Evolutionary conservation across 2,113 vertebrate genomes (phyloP).

Genomic region (Sterna hirundo): DNA sequence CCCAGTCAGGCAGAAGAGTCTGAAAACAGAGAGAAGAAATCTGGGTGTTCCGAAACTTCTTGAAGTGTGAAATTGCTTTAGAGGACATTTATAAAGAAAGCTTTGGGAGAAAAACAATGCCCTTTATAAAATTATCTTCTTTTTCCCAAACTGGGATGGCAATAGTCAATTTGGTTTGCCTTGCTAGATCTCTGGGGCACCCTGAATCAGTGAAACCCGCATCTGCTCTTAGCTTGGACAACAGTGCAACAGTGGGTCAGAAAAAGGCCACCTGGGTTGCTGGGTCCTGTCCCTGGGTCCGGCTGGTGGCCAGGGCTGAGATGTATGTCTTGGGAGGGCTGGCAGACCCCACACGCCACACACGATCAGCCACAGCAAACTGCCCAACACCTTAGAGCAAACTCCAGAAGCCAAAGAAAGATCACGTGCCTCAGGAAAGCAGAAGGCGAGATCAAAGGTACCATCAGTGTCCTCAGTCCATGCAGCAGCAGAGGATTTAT

Average conservation of each 20-base stretch:
- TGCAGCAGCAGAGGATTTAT: not conserved
- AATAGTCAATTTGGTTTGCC: not conserved
- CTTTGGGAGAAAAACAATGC: not conserved
- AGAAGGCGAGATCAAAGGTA: not conserved
- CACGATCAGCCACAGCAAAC: fast-evolving
- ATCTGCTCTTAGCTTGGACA: not conserved
- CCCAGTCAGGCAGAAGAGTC: not conserved
- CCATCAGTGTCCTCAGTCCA: not conserved
- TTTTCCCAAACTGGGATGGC: not conserved
- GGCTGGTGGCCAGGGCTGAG: not conserved
- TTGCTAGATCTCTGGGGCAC: not conserved
- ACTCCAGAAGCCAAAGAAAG: not conserved
- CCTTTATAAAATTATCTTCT: not conserved
- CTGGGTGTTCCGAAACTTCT: not conserved
- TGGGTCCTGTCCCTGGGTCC: not conserved
- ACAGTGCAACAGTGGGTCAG: not conserved
- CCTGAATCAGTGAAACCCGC: not conserved
- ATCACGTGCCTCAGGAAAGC: not conserved
- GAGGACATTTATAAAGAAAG: not conserved
- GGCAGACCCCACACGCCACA: fast-evolving
- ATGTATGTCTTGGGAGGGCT: not conserved
- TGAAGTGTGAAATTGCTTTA: not conserved
- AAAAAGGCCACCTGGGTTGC: not conserved
- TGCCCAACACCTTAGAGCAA: not conserved
- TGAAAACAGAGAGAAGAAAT: not conserved